These are phyloP conservation scores for Orchesella flavescens DNA, from an alignment of 2,888 invertebrate genomes.

Conservation along the genomic window DNA sequence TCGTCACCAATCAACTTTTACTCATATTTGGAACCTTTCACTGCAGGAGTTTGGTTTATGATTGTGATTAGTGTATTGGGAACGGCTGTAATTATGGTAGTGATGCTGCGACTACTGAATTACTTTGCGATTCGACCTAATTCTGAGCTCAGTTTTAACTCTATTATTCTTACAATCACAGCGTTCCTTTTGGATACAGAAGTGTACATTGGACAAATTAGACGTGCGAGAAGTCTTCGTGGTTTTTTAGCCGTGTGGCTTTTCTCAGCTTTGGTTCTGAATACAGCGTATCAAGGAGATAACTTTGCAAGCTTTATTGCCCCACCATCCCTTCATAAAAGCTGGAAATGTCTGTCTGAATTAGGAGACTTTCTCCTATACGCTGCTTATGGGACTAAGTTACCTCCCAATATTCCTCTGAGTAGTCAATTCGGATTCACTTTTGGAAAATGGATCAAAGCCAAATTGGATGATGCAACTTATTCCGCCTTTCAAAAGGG, in stretches of 20 bases:
- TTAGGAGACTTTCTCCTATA: neutral
- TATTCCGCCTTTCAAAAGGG: neutral
- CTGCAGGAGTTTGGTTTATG: neutral
- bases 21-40: neutral
- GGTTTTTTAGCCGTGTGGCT: neutral
- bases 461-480: neutral
- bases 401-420: neutral
- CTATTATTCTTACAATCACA: neutral
- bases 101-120: neutral
- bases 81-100: neutral
- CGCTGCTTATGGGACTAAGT: neutral
- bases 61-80: neutral
- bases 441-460: neutral
- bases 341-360: neutral
- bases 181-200: neutral
- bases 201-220: neutral
- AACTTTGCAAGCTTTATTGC: slow-evolving; percentile 3
- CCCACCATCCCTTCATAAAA: neutral
- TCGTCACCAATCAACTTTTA: neutral
- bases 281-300: neutral
- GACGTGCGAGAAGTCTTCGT: neutral
- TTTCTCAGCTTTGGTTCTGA: neutral
- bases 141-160: neutral
- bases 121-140: neutral
- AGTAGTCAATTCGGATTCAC: neutral